A percentile compares a stretch with the other conserved stretches of the same genome.
Evolutionary conservation across 2,797 vertebrate species (phyloP).

Genomic region (Enteromius afrohamiltoni): DNA sequence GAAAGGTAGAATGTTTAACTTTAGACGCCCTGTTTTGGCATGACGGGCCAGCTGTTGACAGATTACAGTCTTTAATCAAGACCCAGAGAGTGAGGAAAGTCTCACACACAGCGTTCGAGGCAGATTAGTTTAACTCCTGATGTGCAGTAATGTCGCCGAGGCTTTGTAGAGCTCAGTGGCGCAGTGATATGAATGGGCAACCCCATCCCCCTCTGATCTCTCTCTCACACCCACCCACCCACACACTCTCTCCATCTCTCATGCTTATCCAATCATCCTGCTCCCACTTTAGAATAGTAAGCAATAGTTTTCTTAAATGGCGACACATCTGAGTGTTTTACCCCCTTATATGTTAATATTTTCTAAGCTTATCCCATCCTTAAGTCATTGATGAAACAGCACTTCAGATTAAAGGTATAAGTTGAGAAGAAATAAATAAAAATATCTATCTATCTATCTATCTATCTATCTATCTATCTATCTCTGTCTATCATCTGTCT

Average conservation of each 20-base stretch:
- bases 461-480: not conserved
- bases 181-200: constrained; percentile 35
- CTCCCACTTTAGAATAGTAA: not conserved
- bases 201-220: constrained; percentile 23
- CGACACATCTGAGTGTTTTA: not conserved
- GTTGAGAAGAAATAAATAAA: not conserved
- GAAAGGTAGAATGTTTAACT: constrained; percentile 23
- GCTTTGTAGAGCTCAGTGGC: not conserved
- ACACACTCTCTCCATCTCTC: not conserved
- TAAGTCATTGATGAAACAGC: constrained; percentile 10
- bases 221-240: constrained; percentile 12
- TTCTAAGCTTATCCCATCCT: not conserved
- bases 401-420: not conserved
- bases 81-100: not conserved
- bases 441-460: not conserved
- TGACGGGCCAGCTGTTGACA: not conserved
- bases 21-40: not conserved
- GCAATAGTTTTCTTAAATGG: not conserved
- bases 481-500: not conserved
- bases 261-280: constrained; percentile 19
- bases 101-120: not conserved
- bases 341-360: not conserved
- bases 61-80: constrained; percentile 17
- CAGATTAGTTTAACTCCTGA: constrained; percentile 18
- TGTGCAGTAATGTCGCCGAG: constrained; percentile 12